Evolutionary conservation across 2,113 vertebrate species (phyloP).

Genomic region (Eupsittula cactorum): DNA sequence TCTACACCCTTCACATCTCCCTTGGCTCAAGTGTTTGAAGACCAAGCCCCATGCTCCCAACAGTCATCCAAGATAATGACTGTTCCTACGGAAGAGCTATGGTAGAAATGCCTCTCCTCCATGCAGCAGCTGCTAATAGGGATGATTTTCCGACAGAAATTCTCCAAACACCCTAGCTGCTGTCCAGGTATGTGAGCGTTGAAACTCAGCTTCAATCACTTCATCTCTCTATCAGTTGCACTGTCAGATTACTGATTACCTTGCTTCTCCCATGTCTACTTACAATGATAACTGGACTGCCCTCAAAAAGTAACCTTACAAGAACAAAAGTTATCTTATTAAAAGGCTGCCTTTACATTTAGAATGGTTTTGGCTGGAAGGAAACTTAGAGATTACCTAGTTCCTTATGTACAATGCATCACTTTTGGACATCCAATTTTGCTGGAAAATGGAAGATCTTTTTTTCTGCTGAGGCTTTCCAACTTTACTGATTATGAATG

Average conservation of each 20-base stretch:
- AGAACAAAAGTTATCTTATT: conserved; percentile 18
- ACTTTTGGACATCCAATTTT: conserved; percentile 24
- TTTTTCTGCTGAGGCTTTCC: conserved; percentile 13
- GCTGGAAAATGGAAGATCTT: background rate
- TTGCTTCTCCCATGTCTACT: background rate
- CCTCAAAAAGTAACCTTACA: background rate
- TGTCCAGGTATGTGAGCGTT: background rate
- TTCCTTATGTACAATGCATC: conserved; percentile 13
- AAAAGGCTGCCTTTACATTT: conserved; percentile 36
- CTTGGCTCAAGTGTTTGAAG: background rate
- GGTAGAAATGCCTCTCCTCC: background rate
- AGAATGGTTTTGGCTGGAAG: background rate
- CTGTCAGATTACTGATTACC: background rate
- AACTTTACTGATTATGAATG: conserved; percentile 13
- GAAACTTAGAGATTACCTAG: background rate
- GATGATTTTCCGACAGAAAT: background rate
- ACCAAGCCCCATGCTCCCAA: background rate
- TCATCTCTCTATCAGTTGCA: background rate
- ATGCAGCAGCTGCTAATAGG: rapidly evolving
- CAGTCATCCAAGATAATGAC: background rate
- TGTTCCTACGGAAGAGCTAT: background rate
- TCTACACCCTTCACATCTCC: background rate
- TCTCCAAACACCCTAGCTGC: rapidly evolving
- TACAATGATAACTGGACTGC: background rate
- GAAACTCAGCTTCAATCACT: background rate